These are phyloP conservation scores for Psammodynastes pulverulentus DNA, from an alignment of 2,113 vertebrate genomes.

Conservation along the genomic window DNA sequence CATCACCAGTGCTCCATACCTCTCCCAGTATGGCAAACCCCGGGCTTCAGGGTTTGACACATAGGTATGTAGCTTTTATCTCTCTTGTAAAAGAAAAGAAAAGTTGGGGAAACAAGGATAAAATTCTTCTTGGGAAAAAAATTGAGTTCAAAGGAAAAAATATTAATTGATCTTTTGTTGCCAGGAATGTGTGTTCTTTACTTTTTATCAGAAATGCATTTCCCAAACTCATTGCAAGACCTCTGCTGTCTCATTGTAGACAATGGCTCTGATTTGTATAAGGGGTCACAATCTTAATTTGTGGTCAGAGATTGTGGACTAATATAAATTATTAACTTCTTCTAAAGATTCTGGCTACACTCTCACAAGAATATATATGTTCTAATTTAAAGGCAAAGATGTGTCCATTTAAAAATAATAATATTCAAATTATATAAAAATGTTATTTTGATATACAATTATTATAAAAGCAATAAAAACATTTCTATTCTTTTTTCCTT, in stretches of 20 bases:
- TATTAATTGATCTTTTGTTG: conserved; percentile 37
- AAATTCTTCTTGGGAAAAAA: background rate
- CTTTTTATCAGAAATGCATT: conserved; percentile 25
- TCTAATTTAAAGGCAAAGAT: background rate
- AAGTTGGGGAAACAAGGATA: background rate
- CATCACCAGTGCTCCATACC: no score
- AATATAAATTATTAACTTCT: background rate
- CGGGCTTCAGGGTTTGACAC: background rate
- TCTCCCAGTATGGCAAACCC: no score
- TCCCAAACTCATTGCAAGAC: conserved; percentile 32
- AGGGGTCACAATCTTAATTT: conserved; percentile 32
- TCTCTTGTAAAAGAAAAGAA: background rate
- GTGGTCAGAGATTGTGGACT: conserved; percentile 15
- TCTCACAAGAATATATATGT: background rate
- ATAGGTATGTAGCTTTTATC: background rate
- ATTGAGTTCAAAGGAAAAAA: background rate
- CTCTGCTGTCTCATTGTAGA: conserved; percentile 34
- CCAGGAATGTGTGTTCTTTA: conserved; percentile 24
- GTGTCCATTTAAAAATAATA: background rate
- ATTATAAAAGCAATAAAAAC: background rate
- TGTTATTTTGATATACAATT: background rate
- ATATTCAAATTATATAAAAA: conserved; percentile 4
- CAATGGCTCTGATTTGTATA: background rate
- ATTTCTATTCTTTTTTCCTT: background rate
- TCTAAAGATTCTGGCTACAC: background rate